Percentiles rank a stretch among this genome's conserved stretches.
These are phyloP conservation scores for Mustela erminea DNA, from an alignment of 2,797 vertebrate genomes.

Conservation along the genomic window DNA sequence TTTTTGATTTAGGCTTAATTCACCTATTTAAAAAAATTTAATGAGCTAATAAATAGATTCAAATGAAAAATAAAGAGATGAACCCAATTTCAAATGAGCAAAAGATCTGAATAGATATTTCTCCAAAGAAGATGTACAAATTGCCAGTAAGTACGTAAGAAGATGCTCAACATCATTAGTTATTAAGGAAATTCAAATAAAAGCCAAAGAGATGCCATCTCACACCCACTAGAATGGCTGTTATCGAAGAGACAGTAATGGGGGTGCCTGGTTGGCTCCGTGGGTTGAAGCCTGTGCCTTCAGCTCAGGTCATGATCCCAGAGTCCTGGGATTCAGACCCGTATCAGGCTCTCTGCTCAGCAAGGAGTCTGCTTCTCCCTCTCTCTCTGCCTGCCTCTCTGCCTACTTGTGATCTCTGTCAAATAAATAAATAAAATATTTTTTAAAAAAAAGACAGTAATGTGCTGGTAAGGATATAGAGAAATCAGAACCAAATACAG, in stretches of 20 bases:
- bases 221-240: not conserved
- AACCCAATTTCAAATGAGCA: not conserved
- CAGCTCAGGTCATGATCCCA: too few species aligned
- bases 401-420: too few species aligned
- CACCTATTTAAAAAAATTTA: not conserved
- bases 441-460: not conserved
- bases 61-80: not conserved
- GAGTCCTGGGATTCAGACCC: too few species aligned
- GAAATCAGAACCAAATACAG: not conserved
- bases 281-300: too few species aligned
- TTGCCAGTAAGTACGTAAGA: not conserved
- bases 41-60: not conserved
- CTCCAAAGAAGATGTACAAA: not conserved
- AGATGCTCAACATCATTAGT: not conserved
- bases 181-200: not conserved
- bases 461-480: not conserved
- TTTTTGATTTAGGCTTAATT: constrained; percentile 19
- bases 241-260: not conserved
- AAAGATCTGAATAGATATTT: not conserved
- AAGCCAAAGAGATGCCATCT: not conserved
- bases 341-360: too few species aligned
- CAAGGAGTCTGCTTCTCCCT: too few species aligned
- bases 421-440: too few species aligned
- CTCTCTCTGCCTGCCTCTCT: too few species aligned
- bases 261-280: rapidly evolving